A percentile compares a stretch with the other conserved stretches of the same genome.
These are phyloP conservation scores for Deilephila elpenor DNA, from an alignment of 2,888 invertebrate species.

Conservation along the genomic window DNA sequence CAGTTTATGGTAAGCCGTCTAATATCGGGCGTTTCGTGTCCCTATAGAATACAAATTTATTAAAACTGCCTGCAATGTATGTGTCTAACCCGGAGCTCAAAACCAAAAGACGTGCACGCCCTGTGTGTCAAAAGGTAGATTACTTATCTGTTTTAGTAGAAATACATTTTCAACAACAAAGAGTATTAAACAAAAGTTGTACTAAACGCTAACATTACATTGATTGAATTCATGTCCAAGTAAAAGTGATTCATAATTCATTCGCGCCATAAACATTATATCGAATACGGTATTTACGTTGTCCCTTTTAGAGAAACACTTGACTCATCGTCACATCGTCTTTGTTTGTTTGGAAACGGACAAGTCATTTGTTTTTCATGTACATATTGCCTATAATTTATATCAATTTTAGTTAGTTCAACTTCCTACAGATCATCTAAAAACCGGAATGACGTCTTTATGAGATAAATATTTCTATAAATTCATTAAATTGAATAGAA, in stretches of 20 bases:
- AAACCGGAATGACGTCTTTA: too few relatives aligned
- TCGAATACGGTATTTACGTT: slow-evolving; percentile 33
- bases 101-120: too few relatives aligned
- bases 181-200: not conserved
- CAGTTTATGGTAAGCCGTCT: too few relatives aligned
- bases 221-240: slow-evolving; percentile 14
- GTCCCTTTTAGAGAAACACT: slow-evolving; percentile 42
- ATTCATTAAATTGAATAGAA: too few relatives aligned
- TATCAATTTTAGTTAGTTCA: not conserved
- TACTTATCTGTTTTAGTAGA: too few relatives aligned
- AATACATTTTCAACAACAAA: not conserved
- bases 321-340: slow-evolving; percentile 46
- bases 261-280: slow-evolving; percentile 36
- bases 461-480: too few relatives aligned
- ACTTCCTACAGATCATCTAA: not conserved
- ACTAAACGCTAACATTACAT: not conserved
- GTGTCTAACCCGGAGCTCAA: too few relatives aligned
- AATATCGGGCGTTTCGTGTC: too few relatives aligned
- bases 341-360: slow-evolving; percentile 32
- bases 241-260: slow-evolving; percentile 45
- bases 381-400: not conserved
- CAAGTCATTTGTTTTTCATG: slow-evolving; percentile 19
- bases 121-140: too few relatives aligned
- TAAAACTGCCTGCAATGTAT: too few relatives aligned
- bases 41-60: too few relatives aligned